Percentiles rank a stretch among this genome's conserved stretches.
Conservation (phyloP, 2,888 invertebrate species). For the Agriopis marginaria region DNA sequence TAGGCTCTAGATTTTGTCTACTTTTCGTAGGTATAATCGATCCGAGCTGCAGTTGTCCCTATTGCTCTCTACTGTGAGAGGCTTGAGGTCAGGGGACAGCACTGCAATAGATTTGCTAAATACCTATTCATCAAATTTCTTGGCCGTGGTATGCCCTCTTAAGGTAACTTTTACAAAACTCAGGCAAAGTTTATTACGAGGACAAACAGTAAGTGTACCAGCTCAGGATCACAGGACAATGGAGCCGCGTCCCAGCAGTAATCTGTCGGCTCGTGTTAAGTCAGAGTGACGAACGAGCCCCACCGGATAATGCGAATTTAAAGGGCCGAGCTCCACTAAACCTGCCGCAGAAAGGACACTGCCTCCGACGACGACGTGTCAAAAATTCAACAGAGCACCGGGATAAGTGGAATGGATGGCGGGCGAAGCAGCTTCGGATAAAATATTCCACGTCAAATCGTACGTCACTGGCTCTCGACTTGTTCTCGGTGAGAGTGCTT, state of each 20-base stretch:
- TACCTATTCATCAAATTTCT: too few species aligned
- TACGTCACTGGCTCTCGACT: slow-evolving; percentile 83
- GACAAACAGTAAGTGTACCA: slow-evolving; percentile 31
- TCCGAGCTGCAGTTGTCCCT: too few species aligned
- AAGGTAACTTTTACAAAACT: neutral
- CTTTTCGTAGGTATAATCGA: too few species aligned
- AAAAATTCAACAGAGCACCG: slow-evolving; percentile 83
- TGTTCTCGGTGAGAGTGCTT: slow-evolving; percentile 80
- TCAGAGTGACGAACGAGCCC: slow-evolving; percentile 60
- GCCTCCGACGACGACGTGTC: slow-evolving; percentile 76
- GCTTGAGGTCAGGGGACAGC: too few species aligned
- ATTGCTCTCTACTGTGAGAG: too few species aligned
- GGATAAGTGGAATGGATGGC: slow-evolving; percentile 85
- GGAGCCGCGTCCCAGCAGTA: slow-evolving; percentile 48
- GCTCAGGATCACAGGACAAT: slow-evolving; percentile 44
- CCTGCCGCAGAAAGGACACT: slow-evolving; percentile 78
- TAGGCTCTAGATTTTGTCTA: too few species aligned
- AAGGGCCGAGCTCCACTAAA: slow-evolving; percentile 77
- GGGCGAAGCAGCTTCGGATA: slow-evolving; percentile 74
- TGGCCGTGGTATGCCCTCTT: too few species aligned
- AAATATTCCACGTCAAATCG: slow-evolving; percentile 85
- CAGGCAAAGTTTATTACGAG: slow-evolving; percentile 14
- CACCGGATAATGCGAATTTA: slow-evolving; percentile 75
- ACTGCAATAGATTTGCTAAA: too few species aligned
- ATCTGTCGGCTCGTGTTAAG: slow-evolving; percentile 52